A percentile compares a stretch with the other conserved stretches of the same genome.
Evolutionary conservation across 2,888 invertebrate species (phyloP).

Genomic region (Syrphus vitripennis): DNA sequence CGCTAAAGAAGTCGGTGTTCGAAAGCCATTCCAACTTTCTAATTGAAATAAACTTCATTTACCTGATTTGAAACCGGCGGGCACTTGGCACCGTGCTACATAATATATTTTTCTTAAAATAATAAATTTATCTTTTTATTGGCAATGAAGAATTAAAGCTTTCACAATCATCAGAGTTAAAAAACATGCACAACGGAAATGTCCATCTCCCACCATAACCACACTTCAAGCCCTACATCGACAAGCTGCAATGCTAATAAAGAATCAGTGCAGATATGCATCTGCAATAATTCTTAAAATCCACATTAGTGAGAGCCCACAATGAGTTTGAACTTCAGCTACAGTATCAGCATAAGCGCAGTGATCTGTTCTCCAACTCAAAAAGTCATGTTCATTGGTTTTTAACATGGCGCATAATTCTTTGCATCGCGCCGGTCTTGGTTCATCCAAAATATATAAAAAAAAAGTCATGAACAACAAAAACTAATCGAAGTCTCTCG

Average conservation of each 20-base stretch:
- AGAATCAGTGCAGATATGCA: slow-evolving; percentile 6
- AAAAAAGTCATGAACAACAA: not conserved
- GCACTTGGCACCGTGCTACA: too few relatives aligned
- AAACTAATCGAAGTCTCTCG: not conserved
- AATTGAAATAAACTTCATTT: too few relatives aligned
- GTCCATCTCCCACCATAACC: not conserved
- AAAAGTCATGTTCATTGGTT: slow-evolving; percentile 64
- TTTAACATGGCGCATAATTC: slow-evolving; percentile 64
- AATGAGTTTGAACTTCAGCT: not conserved
- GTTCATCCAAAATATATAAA: not conserved
- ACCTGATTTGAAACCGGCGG: too few relatives aligned
- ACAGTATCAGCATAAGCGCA: not conserved
- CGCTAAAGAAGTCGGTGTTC: too few relatives aligned
- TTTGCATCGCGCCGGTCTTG: slow-evolving; percentile 34
- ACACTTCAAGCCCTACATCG: not conserved
- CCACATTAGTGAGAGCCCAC: not conserved
- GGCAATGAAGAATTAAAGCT: not conserved
- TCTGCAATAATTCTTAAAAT: slow-evolving; percentile 16
- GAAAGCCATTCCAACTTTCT: too few relatives aligned
- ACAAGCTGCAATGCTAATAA: not conserved
- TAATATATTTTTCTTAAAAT: too few relatives aligned
- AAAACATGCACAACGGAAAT: not conserved
- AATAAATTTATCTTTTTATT: too few relatives aligned
- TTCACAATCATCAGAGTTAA: not conserved
- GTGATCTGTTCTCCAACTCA: slow-evolving; percentile 39